A percentile compares a stretch with the other conserved stretches of the same genome.
phyloP scores from a whole-genome alignment of 2,113 vertebrate species.

The Ceratotherium simum region DNA sequence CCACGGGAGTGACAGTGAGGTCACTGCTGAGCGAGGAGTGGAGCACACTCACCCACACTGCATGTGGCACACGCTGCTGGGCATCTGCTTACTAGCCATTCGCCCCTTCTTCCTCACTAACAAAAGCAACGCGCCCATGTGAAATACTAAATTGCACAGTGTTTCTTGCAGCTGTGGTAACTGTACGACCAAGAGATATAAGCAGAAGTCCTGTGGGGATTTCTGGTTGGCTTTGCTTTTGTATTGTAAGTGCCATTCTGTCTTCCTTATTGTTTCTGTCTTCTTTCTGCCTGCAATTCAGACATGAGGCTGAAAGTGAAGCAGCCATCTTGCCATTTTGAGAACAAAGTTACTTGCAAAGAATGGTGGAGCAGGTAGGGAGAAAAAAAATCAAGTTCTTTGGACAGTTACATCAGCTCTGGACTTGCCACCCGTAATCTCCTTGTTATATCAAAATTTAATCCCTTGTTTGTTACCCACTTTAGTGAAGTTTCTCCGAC shows the following conservation, averaged over 20 bases:
- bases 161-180: not conserved
- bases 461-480: not conserved
- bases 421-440: not conserved
- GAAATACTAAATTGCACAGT: not conserved
- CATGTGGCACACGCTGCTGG: too few relatives aligned
- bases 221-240: not conserved
- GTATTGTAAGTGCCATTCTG: not conserved
- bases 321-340: not conserved
- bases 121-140: not conserved
- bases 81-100: too few relatives aligned
- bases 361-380: not conserved
- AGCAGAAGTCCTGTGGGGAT: not conserved
- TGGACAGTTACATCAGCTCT: not conserved
- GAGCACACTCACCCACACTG: not conserved
- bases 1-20: not conserved
- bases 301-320: not conserved
- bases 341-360: not conserved
- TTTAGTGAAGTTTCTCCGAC: not conserved
- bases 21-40: rapidly evolving
- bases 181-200: not conserved
- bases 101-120: not conserved
- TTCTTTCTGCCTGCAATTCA: not conserved
- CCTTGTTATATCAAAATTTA: not conserved
- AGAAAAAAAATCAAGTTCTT: not conserved
- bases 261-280: not conserved